Base-by-base conservation (phyloP, 2,888 invertebrate genomes). In the Colostygia pectinataria region DNA sequence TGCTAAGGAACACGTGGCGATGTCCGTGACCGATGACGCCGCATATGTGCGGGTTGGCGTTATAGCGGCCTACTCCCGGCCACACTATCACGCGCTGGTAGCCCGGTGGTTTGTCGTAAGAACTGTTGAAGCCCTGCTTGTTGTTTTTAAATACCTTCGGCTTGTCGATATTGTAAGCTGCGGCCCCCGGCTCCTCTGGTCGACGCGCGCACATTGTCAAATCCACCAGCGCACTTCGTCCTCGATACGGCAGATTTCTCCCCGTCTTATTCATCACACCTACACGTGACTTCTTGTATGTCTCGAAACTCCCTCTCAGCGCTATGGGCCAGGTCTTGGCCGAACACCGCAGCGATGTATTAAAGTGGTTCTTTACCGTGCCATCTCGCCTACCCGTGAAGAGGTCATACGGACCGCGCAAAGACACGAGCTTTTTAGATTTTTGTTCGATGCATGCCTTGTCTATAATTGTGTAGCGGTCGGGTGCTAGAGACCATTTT, bases 281-380 rank as follows among this genome's bases (percentile, higher is more conserved):
- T 18, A 81, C 76, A 33, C 68, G 74, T 8, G 78, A 71, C 14
- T 73, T 78, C 10, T 78, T 76, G 44, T 80, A 82, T 12, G 65
- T 80, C 10, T 83, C 81, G 1, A 90, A 67, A 31, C 69, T 62
- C 0, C 82, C 80, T 41, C 72, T 76, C 0, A 84, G 53, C 0
- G 74, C 74, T 4, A 80, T 33, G 0, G 89, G 89, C 89, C 89
- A 90, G 0, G 86, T 78, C 1, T 79, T 66, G 0, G 85, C 77
- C 2, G 65, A 31, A 32, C 71, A 72, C 57, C 55, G 72, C 13
- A 67, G 42, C 5, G 74, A 66, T 4, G 75, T 81, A 8, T 76
- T 80, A 47, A 91, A 91, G 67, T 92, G 85, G 61, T 91, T 92
- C 64, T 91, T 91, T 8, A 92, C 90, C 0, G 91, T 84, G 2